Conservation (phyloP, 2,797 vertebrate genomes). For the Linurgus olivaceus region DNA sequence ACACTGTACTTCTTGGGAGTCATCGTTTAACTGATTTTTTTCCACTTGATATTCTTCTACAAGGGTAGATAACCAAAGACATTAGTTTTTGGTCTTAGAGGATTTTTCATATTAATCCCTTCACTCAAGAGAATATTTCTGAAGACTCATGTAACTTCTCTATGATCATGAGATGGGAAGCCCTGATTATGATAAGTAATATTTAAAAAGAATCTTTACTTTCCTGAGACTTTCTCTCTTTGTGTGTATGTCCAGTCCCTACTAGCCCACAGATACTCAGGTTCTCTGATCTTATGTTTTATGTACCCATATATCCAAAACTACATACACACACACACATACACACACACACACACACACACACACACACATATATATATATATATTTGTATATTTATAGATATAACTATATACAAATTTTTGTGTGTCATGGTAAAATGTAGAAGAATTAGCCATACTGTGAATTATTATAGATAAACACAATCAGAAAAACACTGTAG, state of each 20-base stretch:
- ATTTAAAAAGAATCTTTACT: background rate
- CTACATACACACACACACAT: accelerated
- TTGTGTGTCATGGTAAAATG: background rate
- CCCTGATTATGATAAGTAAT: background rate
- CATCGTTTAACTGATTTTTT: background rate
- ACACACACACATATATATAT: background rate
- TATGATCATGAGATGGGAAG: background rate
- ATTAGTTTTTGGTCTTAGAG: background rate
- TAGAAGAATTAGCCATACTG: background rate
- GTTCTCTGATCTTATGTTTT: background rate
- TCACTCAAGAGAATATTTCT: background rate
- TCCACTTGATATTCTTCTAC: background rate
- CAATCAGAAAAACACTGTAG: background rate
- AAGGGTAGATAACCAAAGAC: background rate
- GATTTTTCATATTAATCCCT: background rate
- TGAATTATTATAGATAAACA: background rate
- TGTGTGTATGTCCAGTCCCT: background rate
- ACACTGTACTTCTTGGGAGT: background rate
- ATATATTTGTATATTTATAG: background rate
- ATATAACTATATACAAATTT: background rate
- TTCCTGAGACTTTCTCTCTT: background rate
- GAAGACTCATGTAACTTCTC: background rate
- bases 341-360: too few species aligned
- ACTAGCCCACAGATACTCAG: background rate
- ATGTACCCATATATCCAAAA: background rate